Evolutionary conservation across 2,888 invertebrate genomes (phyloP), one percentile per base, ranked within the genome.

Genomic region (Nomada goodeniana): DNA sequence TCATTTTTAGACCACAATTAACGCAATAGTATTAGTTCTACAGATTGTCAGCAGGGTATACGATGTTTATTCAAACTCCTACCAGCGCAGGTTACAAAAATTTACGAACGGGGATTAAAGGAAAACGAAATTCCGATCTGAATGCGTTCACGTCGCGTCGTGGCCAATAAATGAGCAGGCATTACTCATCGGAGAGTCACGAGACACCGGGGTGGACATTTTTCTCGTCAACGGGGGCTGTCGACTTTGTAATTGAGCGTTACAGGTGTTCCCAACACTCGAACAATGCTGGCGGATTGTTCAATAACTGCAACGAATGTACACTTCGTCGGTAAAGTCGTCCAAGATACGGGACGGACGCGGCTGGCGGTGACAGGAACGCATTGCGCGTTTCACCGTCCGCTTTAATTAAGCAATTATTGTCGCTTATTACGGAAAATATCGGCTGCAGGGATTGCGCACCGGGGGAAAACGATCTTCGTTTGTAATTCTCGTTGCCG

Each of bases 381-480:
- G 90, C 91, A 91, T 90, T 88, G 88, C 85, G 80, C 88, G 82
- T 88, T 88, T 86, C 88, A 85, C 81, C 53, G 82, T 70, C 60
- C 83, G 82, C 88, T 92, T 92, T 92, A 92, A 92, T 92, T 92
- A 92, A 92, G 91, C 91, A 90, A 91, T 92, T 92, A 90, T 89
- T 89, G 82, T 84, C 80, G 90, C 89, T 89, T 90, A 90, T 90
- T 90, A 89, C 89, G 85, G 85, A 82, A 85, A 87, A 86, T 88
- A 90, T 88, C 85, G 88, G 80, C 82, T 61, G n/a, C 23, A 52
- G 23, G 55, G n/a, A 23, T 23, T 13, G 18, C 1, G 44, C 65
- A 29, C 76, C 55, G 75, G 64, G 47, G 76, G 52, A 73, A 60
- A 86, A 85, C 76, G 73, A 68, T 61, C 71, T 63, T 67, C 74